Conservation (phyloP, 92 coral and sea anemone species). For the Phenganax subtilis region DNA sequence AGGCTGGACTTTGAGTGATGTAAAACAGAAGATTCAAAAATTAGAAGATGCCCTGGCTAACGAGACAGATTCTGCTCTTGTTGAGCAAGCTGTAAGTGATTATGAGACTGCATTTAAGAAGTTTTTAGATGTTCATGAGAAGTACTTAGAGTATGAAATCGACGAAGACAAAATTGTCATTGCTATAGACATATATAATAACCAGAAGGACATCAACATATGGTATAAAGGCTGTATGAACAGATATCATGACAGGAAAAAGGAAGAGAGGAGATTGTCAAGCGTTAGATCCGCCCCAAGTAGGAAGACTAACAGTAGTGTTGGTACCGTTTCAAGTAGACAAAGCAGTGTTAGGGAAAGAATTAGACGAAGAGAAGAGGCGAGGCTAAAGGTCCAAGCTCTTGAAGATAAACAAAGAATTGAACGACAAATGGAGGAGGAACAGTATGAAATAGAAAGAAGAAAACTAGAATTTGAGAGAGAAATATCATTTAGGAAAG, state of each 20-base stretch:
- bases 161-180: background rate
- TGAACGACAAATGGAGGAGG: conserved; percentile 7
- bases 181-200: conserved; percentile 12
- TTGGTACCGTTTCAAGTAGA: background rate
- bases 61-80: background rate
- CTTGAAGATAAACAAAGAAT: conserved; percentile 21
- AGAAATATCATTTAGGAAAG: conserved; percentile 1
- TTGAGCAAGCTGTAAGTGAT: conserved; percentile 3
- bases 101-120: conserved; percentile 8
- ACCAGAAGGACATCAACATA: conserved; percentile 6
- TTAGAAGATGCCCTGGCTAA: conserved; percentile 21
- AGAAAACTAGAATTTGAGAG: background rate
- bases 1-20: conserved; percentile 14
- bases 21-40: conserved; percentile 3
- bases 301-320: background rate
- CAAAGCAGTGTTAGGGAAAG: conserved; percentile 13
- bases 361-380: conserved; percentile 4
- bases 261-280: background rate
- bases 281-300: conserved; percentile 1
- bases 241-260: conserved; percentile 4
- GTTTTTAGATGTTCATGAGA: conserved; percentile 12
- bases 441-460: conserved; percentile 17
- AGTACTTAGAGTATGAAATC: background rate
- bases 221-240: conserved; percentile 13
- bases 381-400: background rate